Evolutionary conservation across 2,113 vertebrate genomes (phyloP).

Genomic region (Heterocephalus glaber): DNA sequence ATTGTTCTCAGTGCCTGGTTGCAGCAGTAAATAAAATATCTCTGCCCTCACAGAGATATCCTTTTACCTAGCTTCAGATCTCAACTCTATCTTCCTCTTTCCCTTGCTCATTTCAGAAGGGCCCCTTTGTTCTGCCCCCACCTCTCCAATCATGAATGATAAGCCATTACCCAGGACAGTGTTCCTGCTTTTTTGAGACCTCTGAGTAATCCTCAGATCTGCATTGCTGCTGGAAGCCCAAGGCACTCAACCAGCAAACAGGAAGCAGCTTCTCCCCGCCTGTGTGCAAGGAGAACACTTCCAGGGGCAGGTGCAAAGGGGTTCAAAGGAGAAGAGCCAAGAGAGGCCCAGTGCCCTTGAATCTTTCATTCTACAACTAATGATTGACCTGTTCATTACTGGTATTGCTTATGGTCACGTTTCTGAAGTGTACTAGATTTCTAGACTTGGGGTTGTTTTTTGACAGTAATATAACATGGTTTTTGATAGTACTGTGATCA

Average conservation of each 20-base stretch:
- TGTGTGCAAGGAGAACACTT: background rate
- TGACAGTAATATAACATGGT: background rate
- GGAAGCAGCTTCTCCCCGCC: background rate
- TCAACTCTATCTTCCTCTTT: background rate
- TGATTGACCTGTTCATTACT: no score
- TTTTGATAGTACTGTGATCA: background rate
- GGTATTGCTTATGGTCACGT: no score
- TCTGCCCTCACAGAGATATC: rapidly evolving
- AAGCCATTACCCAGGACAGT: background rate
- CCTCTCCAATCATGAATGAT: background rate
- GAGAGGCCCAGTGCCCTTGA: background rate
- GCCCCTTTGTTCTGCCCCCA: background rate
- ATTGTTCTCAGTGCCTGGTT: rapidly evolving
- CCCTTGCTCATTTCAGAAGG: background rate
- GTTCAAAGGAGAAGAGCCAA: background rate
- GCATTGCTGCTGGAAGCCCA: background rate
- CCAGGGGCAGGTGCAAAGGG: no score
- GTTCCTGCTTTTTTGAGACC: background rate
- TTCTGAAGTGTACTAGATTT: background rate
- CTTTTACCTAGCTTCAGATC: no score
- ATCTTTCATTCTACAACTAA: background rate
- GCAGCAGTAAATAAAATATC: rapidly evolving
- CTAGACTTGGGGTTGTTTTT: background rate
- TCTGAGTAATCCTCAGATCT: background rate
- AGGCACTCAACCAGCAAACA: background rate